Percentiles rank a stretch among this genome's conserved stretches.
Evolutionary conservation across 2,797 vertebrate genomes (phyloP).

Genomic region (Rhinella marina): DNA sequence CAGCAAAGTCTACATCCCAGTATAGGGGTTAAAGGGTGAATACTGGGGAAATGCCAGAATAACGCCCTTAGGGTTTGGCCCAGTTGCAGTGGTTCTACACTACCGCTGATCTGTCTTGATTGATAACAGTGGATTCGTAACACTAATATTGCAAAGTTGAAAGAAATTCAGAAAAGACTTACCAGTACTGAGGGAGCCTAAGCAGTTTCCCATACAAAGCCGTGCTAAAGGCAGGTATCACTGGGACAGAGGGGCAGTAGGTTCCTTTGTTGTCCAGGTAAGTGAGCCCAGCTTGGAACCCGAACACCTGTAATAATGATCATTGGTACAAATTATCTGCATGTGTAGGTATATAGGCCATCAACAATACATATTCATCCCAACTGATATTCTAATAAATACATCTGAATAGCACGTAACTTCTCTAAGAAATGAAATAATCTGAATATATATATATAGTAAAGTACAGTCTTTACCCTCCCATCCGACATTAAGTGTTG

Average conservation of each 20-base stretch:
- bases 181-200: constrained; percentile 87
- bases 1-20: too few species aligned
- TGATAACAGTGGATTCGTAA: too few species aligned
- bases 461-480: background rate
- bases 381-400: too few species aligned
- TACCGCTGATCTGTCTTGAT: too few species aligned
- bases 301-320: constrained; percentile 84
- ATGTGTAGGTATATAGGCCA: background rate
- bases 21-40: too few species aligned
- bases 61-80: too few species aligned
- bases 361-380: too few species aligned
- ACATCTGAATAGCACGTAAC: background rate
- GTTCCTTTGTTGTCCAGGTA: constrained; percentile 81
- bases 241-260: constrained; percentile 82
- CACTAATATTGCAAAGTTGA: background rate
- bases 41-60: too few species aligned
- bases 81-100: too few species aligned
- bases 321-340: background rate
- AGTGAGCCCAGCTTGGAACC: constrained; percentile 90
- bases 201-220: constrained; percentile 92
- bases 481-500: constrained; percentile 32
- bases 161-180: constrained; percentile 66
- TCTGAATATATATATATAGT: background rate
- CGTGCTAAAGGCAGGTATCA: constrained; percentile 92
- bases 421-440: background rate